Percentiles rank a stretch among this genome's conserved stretches.
phyloP scores from a whole-genome alignment of 2,888 invertebrate species.

The Cantharis flavilabris region DNA sequence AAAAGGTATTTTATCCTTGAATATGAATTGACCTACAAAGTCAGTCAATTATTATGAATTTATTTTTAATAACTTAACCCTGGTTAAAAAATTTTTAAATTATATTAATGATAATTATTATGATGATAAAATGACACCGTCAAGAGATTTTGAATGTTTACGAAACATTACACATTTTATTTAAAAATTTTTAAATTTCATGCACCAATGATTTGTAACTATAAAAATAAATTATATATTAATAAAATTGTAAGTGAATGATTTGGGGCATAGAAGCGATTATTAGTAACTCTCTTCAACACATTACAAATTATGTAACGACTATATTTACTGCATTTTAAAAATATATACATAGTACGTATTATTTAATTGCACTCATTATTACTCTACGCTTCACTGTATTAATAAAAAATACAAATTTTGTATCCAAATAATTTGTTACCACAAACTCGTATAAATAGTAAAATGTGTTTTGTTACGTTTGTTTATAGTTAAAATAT shows the following conservation, averaged over 20 bases:
- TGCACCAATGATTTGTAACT: neutral
- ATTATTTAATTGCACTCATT: neutral
- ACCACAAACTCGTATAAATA: neutral
- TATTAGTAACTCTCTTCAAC: neutral
- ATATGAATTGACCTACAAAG: too few species aligned
- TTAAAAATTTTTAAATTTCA: neutral
- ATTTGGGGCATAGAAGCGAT: neutral
- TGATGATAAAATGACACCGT: too few species aligned
- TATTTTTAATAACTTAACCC: too few species aligned
- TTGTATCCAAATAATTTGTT: too few species aligned
- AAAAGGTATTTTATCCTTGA: too few species aligned
- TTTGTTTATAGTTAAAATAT: neutral
- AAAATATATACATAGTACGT: neutral
- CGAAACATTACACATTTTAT: too few species aligned
- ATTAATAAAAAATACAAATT: neutral
- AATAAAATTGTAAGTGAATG: neutral
- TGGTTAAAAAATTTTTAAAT: too few species aligned
- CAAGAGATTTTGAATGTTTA: too few species aligned
- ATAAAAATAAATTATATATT: neutral
- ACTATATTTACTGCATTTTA: neutral
- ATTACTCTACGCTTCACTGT: neutral
- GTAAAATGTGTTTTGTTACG: neutral
- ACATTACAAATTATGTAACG: neutral
- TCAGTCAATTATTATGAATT: too few species aligned
- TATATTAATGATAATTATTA: too few species aligned